These are phyloP conservation scores for Tichodroma muraria DNA, from an alignment of 2,113 vertebrate species.

Conservation along the genomic window DNA sequence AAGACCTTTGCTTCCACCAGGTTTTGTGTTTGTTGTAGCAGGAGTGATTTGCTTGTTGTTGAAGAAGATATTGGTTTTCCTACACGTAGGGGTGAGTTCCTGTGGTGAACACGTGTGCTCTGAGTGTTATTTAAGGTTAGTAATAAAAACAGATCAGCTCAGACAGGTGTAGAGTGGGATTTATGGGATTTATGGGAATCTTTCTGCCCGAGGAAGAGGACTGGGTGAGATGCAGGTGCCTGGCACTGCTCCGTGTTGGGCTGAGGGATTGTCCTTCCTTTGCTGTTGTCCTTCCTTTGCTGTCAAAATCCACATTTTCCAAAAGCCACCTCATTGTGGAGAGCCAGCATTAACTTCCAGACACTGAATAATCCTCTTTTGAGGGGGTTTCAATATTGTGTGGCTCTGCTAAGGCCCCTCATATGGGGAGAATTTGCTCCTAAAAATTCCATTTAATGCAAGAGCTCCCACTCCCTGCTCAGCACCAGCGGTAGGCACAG, in stretches of 20 bases:
- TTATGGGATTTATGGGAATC: neutral
- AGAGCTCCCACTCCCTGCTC: neutral
- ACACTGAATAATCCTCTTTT: neutral
- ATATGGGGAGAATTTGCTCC: neutral
- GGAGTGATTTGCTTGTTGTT: neutral
- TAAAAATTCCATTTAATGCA: neutral
- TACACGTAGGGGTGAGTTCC: neutral
- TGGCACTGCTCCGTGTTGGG: rapidly evolving
- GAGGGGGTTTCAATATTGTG: neutral
- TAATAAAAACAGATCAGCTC: neutral
- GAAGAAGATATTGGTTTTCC: neutral
- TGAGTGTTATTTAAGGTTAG: neutral
- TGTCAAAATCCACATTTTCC: neutral
- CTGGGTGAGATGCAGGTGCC: neutral
- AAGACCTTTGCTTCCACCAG: neutral
- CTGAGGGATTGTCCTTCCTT: neutral
- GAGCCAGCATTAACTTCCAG: neutral
- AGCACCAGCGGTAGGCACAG: neutral
- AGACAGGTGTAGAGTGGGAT: neutral
- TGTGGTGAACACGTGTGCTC: neutral
- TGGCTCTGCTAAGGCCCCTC: neutral
- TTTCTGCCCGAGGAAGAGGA: neutral
- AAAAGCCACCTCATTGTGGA: neutral
- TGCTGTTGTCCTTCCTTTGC: rapidly evolving
- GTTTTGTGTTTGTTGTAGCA: neutral